Evolutionary conservation across 2,888 invertebrate genomes (phyloP), one percentile per base, ranked within the genome.

Genomic region (Ceramica pisi): DNA sequence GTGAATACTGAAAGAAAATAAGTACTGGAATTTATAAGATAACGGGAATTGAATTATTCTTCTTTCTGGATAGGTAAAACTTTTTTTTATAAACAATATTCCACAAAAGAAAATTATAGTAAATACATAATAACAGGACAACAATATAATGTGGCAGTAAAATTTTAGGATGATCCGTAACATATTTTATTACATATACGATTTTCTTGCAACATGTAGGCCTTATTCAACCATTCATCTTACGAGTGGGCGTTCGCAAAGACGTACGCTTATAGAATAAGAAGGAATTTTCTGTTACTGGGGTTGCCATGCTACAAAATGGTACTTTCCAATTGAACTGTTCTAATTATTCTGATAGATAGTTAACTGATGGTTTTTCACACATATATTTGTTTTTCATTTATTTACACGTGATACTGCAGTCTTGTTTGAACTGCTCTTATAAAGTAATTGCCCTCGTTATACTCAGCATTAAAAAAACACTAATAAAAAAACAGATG

Each of bases 231-330:
- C 71, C 78, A 71, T 68, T 70, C 79, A 65, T 68, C 69, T 73
- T 81, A 81, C 82, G 84, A 75, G 75, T 81, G 81, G 78, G 78
- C 82, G 83, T 85, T 86, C 81, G 80, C 80, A 81, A 76, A 79
- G 78, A 80, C 73, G 85, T 80, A 89, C 89, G 89, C 75, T 81
- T 82, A 82, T 83, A 69, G 88, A 89, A 89, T 89, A 86, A 69
- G 63, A 84, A 86, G 67, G 75, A 82, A 75, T 78, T 81, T 73
- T 75, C 70, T 80, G 81, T 83, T 78, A 81, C 78, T 81, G 74
- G 81, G 80, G 87, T 80, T 75, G 65, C 81, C 78, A 81, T 59
- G 38, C 21, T 61, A 14, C 48, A 26, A 68, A 68, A 55, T 35
- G 46, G 23, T 35, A n/a, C 38, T 26, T 41, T 31, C n/a, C 31